Evolutionary conservation across 2,888 invertebrate species (phyloP).

Genomic region (Pollenia amentaria): DNA sequence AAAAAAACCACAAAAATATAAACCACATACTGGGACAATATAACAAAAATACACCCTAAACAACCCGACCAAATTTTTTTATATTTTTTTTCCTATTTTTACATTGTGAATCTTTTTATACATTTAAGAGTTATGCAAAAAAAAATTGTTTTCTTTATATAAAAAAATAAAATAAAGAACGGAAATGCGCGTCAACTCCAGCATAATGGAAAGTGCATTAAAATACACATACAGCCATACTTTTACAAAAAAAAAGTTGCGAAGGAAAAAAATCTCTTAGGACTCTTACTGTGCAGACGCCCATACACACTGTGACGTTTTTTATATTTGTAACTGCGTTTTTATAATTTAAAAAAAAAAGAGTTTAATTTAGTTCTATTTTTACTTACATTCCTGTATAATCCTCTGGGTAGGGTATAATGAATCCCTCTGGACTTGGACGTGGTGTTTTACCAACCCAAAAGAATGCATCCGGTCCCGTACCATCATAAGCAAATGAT

Average conservation of each 20-base stretch:
- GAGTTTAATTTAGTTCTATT: background rate
- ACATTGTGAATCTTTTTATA: background rate
- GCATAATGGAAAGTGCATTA: constrained; percentile 73
- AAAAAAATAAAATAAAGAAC: constrained; percentile 61
- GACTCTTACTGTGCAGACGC: constrained; percentile 22
- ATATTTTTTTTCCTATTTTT: background rate
- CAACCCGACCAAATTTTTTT: constrained; percentile 19
- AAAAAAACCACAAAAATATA: constrained; percentile 54
- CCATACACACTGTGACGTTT: background rate
- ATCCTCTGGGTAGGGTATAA: constrained; percentile 94
- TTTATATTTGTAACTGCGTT: background rate
- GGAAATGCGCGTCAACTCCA: constrained; percentile 73
- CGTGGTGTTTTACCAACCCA: constrained; percentile 94
- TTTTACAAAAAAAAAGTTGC: background rate
- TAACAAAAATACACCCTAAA: constrained; percentile 37
- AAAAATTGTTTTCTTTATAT: background rate
- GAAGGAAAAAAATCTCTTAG: constrained; percentile 31
- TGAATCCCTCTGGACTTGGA: constrained; percentile 92
- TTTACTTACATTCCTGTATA: constrained; percentile 90
- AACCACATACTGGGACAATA: constrained; percentile 59
- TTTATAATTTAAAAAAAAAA: background rate
- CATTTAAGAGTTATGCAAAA: constrained; percentile 30
- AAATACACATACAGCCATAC: constrained; percentile 45
- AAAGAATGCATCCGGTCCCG: constrained; percentile 94
- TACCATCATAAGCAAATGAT: constrained; percentile 94